Evolutionary conservation across 2,888 invertebrate genomes (phyloP).

Genomic region (Osmoderma eremita): DNA sequence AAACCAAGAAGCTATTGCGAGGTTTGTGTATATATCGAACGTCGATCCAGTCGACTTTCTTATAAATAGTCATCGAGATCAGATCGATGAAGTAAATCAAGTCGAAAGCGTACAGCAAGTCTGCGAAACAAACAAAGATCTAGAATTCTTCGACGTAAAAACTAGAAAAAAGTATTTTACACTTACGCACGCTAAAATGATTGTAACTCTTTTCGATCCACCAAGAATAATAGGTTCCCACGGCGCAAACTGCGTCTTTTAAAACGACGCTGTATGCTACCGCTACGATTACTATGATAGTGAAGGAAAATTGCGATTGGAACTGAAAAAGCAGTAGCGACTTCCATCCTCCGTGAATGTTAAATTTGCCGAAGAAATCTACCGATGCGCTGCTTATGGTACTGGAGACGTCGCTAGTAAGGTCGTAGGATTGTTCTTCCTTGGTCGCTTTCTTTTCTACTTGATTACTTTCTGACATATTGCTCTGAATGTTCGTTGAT

Average conservation of each 20-base stretch:
- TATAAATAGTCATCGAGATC: conserved; percentile 40
- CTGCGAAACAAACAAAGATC: conserved; percentile 15
- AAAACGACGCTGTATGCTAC: conserved; percentile 14
- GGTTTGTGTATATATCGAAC: conserved; percentile 36
- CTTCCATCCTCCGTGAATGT: conserved; percentile 36
- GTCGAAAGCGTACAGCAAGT: conserved; percentile 40
- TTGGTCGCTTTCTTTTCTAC: background rate
- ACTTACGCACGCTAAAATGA: conserved; percentile 31
- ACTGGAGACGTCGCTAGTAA: background rate
- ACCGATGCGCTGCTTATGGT: background rate
- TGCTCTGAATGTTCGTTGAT: too few relatives aligned
- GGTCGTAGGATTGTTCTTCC: background rate
- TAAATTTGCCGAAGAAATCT: conserved; percentile 33
- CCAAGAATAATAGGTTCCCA: conserved; percentile 10
- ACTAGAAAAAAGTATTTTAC: background rate
- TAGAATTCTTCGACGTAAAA: conserved; percentile 2
- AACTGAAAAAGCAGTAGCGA: conserved; percentile 39
- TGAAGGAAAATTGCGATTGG: conserved; percentile 35
- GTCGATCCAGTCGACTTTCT: conserved; percentile 31
- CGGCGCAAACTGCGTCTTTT: conserved; percentile 37
- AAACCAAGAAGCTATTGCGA: conserved; percentile 33
- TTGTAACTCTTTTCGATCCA: conserved; percentile 23
- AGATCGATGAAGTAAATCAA: conserved; percentile 40
- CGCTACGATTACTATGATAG: conserved; percentile 27
- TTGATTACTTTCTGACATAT: too few relatives aligned